Conservation (phyloP, 2,113 vertebrate genomes). For the Catharus fuscescens region DNA sequence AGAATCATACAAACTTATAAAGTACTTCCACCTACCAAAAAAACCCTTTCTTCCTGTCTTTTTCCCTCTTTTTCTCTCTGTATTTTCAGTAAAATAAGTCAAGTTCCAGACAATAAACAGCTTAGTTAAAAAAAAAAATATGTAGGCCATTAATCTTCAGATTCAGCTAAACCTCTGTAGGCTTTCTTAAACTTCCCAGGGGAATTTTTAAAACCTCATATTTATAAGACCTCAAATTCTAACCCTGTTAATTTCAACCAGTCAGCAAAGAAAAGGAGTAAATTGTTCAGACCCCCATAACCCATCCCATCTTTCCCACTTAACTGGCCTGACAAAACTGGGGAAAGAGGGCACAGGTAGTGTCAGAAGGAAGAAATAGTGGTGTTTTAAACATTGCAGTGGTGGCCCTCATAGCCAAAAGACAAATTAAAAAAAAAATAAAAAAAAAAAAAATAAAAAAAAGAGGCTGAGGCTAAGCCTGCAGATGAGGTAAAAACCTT, state of each 20-base stretch:
- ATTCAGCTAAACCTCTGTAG: background rate
- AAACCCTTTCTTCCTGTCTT: background rate
- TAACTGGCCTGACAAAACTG: background rate
- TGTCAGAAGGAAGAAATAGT: background rate
- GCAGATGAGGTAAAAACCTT: background rate
- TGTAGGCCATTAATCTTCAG: constrained; percentile 12
- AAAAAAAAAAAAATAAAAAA: background rate
- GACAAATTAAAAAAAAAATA: background rate
- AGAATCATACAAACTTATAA: background rate
- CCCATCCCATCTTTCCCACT: background rate
- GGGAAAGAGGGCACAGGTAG: background rate
- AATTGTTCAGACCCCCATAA: background rate
- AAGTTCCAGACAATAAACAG: constrained; percentile 16
- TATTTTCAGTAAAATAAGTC: constrained; percentile 14
- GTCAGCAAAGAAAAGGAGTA: background rate
- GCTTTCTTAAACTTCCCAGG: background rate
- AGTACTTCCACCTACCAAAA: background rate
- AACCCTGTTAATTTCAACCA: constrained; percentile 18
- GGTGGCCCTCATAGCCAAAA: background rate
- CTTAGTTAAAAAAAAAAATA: background rate
- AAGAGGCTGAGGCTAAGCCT: background rate
- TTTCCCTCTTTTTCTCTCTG: background rate
- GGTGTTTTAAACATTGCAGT: background rate
- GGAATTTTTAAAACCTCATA: background rate
- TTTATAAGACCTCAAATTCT: constrained; percentile 9